Conservation (phyloP, 1,140 invertebrate genomes). For the Cotesia glomerata region DNA sequence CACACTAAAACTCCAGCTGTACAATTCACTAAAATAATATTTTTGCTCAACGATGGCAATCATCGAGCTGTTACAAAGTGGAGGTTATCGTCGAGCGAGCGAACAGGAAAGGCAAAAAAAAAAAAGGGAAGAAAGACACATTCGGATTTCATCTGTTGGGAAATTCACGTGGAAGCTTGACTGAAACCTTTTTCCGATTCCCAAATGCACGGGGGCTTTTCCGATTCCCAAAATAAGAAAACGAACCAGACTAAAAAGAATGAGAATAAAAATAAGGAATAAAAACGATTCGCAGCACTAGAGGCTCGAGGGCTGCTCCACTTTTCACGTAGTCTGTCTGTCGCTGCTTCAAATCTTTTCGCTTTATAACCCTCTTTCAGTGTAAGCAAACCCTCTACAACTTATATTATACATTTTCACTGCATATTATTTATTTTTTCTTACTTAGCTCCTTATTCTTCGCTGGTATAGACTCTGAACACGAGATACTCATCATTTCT, state of each 20-base stretch:
- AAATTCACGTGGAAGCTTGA: background rate
- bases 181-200: constrained; percentile 24
- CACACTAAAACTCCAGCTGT: too few species aligned
- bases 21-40: background rate
- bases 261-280: background rate
- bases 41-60: background rate
- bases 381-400: background rate
- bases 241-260: background rate
- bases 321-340: background rate
- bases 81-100: background rate
- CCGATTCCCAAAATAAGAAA: too few species aligned
- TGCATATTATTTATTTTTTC: too few species aligned
- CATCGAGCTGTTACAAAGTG: background rate
- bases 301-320: constrained; percentile 3
- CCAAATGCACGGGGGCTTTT: background rate
- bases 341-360: constrained; percentile 26
- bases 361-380: constrained; percentile 22
- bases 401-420: background rate
- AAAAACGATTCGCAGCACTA: too few species aligned
- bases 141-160: background rate
- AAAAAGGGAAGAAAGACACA: too few species aligned
- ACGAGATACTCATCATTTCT: too few species aligned
- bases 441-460: too few species aligned
- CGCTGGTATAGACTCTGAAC: too few species aligned
- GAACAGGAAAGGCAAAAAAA: background rate